Evolutionary conservation across 2,113 vertebrate genomes (phyloP), one percentile per base, ranked within the genome.

Genomic region (Mionectes macconnelli): DNA sequence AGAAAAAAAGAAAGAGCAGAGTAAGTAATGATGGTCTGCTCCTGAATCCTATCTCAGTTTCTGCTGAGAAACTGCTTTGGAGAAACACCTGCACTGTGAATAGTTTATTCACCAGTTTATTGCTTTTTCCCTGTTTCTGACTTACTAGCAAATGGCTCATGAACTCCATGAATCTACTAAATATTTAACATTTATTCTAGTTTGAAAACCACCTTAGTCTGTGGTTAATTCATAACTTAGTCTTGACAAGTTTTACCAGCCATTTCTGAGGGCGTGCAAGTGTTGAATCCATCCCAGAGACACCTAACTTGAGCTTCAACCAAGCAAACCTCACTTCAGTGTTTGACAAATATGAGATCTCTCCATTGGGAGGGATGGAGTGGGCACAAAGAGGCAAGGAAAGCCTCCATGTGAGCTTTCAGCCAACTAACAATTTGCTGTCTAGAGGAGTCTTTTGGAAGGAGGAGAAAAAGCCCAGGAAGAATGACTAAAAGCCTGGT

Each of bases 311-410:
- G 13, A 74, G 20, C 44, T 74, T 59, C 37, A 86, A 83, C 5
- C 30, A 70, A 37, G 37, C 12, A 33, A 73, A 77, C 8, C 21
- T 69, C 74, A 22, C 21, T 30, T 79, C 37, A 42, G 1, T 70
- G 20, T 64, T 82, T 79, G n/a, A 66, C n/a, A 80, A 64, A 79
- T 35, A n/a, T 17, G 20, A 42, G 56, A 31, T 89, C 28, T 91
- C 25, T 74, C 49, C 35, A 15, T 12, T 37, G 25, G 28, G 25
- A 49, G 57, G 49, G 27, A 77, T 7, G 11, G 12, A 81, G 19
- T n/a, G 12, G 14, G 2, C 12, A 73, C 0, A 0, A 27, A 73
- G 27, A 45, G 30, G 10, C 20, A 45, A 27, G 16, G 45, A 73
- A 10, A 62, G 3, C 14, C 11, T 63, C 23, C 30, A 44, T 30